Evolutionary conservation across 2,797 vertebrate species (phyloP).

Genomic region (Sebastes cheni): DNA sequence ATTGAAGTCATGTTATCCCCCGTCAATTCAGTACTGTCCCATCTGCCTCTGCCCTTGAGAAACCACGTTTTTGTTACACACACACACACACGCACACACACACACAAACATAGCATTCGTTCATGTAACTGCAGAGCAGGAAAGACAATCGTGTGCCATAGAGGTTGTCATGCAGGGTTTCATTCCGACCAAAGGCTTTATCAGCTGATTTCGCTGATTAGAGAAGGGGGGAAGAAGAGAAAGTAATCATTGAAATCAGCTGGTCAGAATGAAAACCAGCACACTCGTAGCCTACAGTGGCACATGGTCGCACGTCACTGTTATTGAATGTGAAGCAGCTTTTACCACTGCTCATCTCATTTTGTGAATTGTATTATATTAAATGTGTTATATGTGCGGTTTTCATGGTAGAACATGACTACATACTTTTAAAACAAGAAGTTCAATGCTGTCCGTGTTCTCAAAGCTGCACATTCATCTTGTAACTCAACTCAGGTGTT

Average conservation of each 20-base stretch:
- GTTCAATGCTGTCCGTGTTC: not conserved
- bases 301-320: slow-evolving; percentile 31
- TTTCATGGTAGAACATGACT: not conserved
- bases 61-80: not conserved
- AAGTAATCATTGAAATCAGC: slow-evolving; percentile 62
- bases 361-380: not conserved
- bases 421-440: not conserved
- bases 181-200: slow-evolving; percentile 43
- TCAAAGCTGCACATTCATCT: not conserved
- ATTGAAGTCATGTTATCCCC: slow-evolving; percentile 5
- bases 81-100: too few relatives aligned
- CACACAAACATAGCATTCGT: slow-evolving; percentile 11
- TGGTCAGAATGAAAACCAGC: slow-evolving; percentile 60
- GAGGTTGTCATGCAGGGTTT: slow-evolving; percentile 51
- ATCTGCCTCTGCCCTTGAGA: slow-evolving; percentile 14
- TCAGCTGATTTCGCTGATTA: slow-evolving; percentile 65
- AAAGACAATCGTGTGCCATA: slow-evolving; percentile 34
- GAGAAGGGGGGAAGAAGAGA: slow-evolving; percentile 40
- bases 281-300: slow-evolving; percentile 19
- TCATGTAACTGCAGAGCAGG: slow-evolving; percentile 25
- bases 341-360: slow-evolving; percentile 4
- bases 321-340: slow-evolving; percentile 24
- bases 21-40: not conserved
- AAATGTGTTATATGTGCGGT: not conserved
- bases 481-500: not conserved